These are phyloP conservation scores for Agriotes lineatus DNA, from an alignment of 2,888 invertebrate genomes.

Conservation along the genomic window DNA sequence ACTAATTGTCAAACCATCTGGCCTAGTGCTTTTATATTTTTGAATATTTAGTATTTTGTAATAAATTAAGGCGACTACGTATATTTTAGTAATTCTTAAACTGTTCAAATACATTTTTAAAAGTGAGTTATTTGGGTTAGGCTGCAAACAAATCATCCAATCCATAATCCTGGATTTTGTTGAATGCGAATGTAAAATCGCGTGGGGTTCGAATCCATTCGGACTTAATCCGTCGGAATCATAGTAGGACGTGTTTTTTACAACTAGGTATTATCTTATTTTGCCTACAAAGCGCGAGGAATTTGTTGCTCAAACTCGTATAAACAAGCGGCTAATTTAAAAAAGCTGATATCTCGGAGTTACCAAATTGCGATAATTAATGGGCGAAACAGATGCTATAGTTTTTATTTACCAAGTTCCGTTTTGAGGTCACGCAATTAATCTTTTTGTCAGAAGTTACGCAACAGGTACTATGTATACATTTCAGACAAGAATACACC, in stretches of 20 bases:
- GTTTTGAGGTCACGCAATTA: slow-evolving; percentile 15
- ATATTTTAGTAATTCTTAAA: no score
- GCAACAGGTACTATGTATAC: slow-evolving; percentile 17
- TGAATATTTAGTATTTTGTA: slow-evolving; percentile 8
- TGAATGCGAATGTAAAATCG: no score
- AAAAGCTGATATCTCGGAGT: background rate
- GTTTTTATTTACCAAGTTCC: slow-evolving; percentile 4
- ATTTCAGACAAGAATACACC: background rate
- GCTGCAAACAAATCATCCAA: background rate
- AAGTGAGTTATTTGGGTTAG: background rate
- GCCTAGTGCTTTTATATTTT: background rate
- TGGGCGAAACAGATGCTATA: slow-evolving; percentile 5
- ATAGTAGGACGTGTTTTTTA: slow-evolving; percentile 14
- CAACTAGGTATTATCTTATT: slow-evolving; percentile 12
- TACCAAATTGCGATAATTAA: slow-evolving; percentile 20
- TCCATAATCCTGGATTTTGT: no score
- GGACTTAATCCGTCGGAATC: background rate
- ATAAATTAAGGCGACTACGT: no score
- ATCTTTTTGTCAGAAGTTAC: slow-evolving; percentile 9
- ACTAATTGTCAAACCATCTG: slow-evolving; percentile 13
- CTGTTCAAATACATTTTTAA: no score
- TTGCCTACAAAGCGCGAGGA: background rate
- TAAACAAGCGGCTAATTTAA: slow-evolving; percentile 11
- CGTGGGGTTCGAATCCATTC: slow-evolving; percentile 16
- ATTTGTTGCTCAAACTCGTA: background rate